Conservation (phyloP, 23 tunicate genomes). For the Diplosoma virens region DNA sequence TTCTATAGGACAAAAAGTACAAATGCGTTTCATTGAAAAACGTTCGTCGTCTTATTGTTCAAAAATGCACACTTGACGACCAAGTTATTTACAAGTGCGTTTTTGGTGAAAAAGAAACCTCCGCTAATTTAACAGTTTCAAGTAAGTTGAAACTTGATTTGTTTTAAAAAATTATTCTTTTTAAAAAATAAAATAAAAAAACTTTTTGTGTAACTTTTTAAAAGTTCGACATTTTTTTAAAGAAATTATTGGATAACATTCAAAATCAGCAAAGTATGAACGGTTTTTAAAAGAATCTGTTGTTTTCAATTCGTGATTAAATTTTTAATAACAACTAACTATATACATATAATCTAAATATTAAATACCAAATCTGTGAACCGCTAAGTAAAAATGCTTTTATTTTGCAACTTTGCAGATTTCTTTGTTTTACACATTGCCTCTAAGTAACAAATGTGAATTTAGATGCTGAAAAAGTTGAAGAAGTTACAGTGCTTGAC, state of each 20-base stretch:
- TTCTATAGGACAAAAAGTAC: slow-evolving; percentile 67
- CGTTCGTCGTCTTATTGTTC: slow-evolving; percentile 68
- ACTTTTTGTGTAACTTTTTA: neutral
- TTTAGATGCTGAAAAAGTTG: slow-evolving; percentile 59
- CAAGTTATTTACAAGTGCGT: slow-evolving; percentile 48
- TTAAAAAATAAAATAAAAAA: neutral
- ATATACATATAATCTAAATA: no score
- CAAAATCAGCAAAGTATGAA: no score
- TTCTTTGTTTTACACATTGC: neutral
- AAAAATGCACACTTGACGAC: slow-evolving; percentile 51
- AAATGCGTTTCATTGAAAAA: slow-evolving; percentile 60
- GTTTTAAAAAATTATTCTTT: neutral
- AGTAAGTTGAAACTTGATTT: slow-evolving; percentile 52
- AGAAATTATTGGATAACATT: no score
- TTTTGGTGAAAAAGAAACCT: slow-evolving; percentile 39
- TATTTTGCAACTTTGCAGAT: neutral
- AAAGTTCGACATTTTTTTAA: neutral
- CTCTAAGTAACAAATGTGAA: no score
- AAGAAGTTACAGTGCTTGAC: slow-evolving; percentile 46
- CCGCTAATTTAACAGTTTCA: slow-evolving; percentile 48
- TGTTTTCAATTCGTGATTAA: no score
- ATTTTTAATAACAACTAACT: no score
- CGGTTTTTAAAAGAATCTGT: no score
- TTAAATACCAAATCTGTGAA: no score
- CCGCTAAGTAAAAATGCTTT: no score